Base-by-base conservation (phyloP, 2,113 vertebrate genomes). In the Gallinago paraguaiae region DNA sequence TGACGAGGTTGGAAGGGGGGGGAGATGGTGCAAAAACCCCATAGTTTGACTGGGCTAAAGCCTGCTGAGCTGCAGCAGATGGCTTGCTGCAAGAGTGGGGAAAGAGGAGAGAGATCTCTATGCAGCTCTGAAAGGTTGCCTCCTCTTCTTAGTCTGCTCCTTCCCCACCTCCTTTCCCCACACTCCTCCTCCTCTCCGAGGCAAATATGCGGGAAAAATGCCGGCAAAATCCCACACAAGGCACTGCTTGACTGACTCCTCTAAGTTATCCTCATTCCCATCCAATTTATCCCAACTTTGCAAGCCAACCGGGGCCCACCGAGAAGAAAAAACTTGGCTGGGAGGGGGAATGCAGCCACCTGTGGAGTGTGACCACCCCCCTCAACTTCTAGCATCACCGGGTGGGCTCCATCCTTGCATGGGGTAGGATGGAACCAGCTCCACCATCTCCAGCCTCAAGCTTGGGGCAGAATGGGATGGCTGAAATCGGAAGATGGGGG, bases 91-190 rank as follows among this genome's bases (percentile, higher is more conserved):
- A 83, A 75, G 91, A 95, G 93, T 20, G 80, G 90, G 63, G 96
- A 97, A 69, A 94, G 82, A 96, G 97, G 90, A 96, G 95, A 95
- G 86, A 96, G 89, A 96, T 95, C 88, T 94, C 93, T 60, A 50
- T 23, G 70, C 92, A 88, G 85, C 77, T 95, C 90, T 0, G 85
- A 97, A 97, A 97, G 94, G 96, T 97, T 97, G 87, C 95, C 91
- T 91, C 96, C 96, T 96, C 95, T 94, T 97, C 95, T 88, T 96
- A 94, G 91, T 96, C 96, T 97, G 97, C 95, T 97, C 67, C 80
- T 95, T 97, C 96, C 93, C 95, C 95, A 93, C 93, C 93, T 95
- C 89, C 92, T 79, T 96, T 90, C 83, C 96, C 95, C 41, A 95
- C 96, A 86, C 93, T 95, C 96, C 92, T 95, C 96, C 92, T 95